Evolutionary conservation across 2,888 invertebrate genomes (phyloP).

Genomic region (Cataglyphis altisquamis): DNA sequence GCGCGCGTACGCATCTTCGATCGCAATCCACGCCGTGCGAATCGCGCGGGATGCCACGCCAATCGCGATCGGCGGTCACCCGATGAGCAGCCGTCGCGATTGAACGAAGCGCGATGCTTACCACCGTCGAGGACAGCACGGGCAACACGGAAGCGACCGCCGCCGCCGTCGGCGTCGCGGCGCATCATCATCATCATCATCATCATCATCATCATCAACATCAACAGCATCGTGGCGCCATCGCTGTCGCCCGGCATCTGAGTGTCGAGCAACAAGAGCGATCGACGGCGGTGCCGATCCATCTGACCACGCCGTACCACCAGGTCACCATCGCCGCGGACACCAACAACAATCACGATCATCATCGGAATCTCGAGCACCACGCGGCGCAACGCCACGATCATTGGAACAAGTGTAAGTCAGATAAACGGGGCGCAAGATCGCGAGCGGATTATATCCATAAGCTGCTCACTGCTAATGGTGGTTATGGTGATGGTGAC

Average conservation of each 20-base stretch:
- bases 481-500: conserved; percentile 61
- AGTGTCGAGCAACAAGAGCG: conserved; percentile 71
- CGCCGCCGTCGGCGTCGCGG: conserved; percentile 65
- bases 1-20: conserved; percentile 9
- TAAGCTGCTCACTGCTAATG: conserved; percentile 68
- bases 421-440: conserved; percentile 54
- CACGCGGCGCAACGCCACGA: conserved; percentile 79
- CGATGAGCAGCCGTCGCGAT: conserved; percentile 50
- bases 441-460: conserved; percentile 28
- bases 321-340: conserved; percentile 79
- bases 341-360: conserved; percentile 84
- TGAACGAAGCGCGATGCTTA: conserved; percentile 78
- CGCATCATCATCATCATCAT: conserved; percentile 61
- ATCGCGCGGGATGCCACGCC: conserved; percentile 38
- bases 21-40: conserved; percentile 54
- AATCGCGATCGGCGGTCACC: conserved; percentile 28
- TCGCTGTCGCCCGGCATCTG: conserved; percentile 68
- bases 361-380: conserved; percentile 83
- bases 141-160: conserved; percentile 75
- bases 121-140: conserved; percentile 79
- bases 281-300: conserved; percentile 70
- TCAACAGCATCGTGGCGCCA: conserved; percentile 67
- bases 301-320: conserved; percentile 70
- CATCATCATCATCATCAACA: conserved; percentile 27
- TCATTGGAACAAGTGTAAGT: conserved; percentile 85